Evolutionary conservation across 2,113 vertebrate genomes (phyloP), one percentile per base, ranked within the genome.

Genomic region (Gnathonemus echidnorhynchus): DNA sequence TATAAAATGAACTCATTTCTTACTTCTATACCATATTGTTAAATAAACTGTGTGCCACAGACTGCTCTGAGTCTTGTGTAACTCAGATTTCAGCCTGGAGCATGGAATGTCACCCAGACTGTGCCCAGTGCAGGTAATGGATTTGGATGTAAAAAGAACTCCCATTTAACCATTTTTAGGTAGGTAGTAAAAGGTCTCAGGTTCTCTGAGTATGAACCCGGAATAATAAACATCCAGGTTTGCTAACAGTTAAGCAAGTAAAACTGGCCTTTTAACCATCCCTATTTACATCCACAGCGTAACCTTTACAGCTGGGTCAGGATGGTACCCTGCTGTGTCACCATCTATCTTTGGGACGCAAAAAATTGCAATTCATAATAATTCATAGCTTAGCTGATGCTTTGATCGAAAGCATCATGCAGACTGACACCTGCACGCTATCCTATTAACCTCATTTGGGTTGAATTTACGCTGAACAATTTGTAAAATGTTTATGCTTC

Each of bases 31-130:
- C 97, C 97, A 98, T 98, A 97, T 99, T 99, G 98, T 98, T 98
- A 98, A 99, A 99, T 98, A 99, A 99, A 99, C 98, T 98, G 97
- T 98, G 97, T 98, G 97, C 97, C 98, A 97, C 97, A 98, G 97
- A 97, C 93, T 93, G 95, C 53, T 91, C 87, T 88, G 49, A 50
- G 15, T 39, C 45, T 74, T 48, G 6, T 74, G 35, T 42, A 58
- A 62, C 17, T 88, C 7, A 1, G 8, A 24, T n/a, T 49, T 35
- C 50, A 19, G 86, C 13, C 35, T 53, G 19, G 21, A 7, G 39
- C 7, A 3, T 85, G 83, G 21, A 85, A 48, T 85, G 74, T 80
- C 11, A 39, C 31, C 35, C 70, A 77, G 31, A 39, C 70, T 39
- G 70, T 77, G 11, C 27, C 70, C 74, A 80, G 2, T 80, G 74